phyloP scores from a whole-genome alignment of 2,797 vertebrate genomes.

The Gallinago solitaria region DNA sequence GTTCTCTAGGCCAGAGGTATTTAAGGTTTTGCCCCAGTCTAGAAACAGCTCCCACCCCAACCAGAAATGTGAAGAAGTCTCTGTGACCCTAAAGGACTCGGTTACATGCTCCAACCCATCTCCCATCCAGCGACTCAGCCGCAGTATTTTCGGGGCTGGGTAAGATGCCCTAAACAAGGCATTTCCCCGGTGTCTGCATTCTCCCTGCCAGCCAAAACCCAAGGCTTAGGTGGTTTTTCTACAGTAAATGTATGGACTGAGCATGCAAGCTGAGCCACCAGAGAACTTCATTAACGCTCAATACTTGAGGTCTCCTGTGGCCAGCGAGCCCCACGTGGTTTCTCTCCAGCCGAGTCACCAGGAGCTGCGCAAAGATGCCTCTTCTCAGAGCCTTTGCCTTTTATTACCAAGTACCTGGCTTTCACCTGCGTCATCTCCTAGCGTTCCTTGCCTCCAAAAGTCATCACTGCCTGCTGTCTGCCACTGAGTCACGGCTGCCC shows the following conservation, averaged over 20 bases:
- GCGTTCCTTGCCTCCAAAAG: background rate
- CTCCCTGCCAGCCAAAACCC: background rate
- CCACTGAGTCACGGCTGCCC: accelerated
- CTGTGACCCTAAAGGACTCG: background rate
- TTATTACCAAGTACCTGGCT: background rate
- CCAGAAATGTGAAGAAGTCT: background rate
- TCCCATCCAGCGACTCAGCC: background rate
- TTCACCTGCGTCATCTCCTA: background rate
- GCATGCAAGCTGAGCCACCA: background rate
- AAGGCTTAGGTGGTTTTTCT: background rate
- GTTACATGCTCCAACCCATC: background rate
- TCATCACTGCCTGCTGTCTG: accelerated
- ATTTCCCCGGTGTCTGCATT: background rate
- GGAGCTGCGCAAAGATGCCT: background rate
- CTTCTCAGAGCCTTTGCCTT: background rate
- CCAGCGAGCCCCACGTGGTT: background rate
- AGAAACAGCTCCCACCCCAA: background rate
- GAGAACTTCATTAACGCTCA: background rate
- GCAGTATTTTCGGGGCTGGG: accelerated
- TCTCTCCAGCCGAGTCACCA: background rate
- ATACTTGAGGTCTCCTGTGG: background rate
- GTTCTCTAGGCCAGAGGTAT: background rate
- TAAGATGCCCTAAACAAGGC: background rate
- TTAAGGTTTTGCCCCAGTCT: background rate
- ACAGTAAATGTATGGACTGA: background rate